Conservation (phyloP, 2,888 invertebrate species). For the Papilio elwesi region DNA sequence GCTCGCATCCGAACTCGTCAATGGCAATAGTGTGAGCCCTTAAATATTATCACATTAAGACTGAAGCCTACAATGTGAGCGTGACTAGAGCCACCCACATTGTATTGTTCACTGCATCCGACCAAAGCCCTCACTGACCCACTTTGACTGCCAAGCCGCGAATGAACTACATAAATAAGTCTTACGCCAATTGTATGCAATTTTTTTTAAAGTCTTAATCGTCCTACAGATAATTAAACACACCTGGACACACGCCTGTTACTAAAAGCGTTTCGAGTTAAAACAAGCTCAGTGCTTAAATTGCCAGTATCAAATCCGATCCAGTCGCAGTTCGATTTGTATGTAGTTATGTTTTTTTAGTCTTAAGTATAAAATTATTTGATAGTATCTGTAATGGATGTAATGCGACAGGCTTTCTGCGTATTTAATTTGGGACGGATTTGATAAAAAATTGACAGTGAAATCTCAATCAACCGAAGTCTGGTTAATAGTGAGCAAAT, state of each 20-base stretch:
- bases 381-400: neutral
- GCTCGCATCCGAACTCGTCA: neutral
- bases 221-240: conserved; percentile 17
- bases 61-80: conserved; percentile 35
- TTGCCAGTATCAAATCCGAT: neutral
- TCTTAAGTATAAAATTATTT: neutral
- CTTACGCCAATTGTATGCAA: conserved; percentile 12
- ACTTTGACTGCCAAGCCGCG: conserved; percentile 17
- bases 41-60: conserved; percentile 32
- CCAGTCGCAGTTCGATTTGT: neutral
- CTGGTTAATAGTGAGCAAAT: neutral
- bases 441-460: neutral
- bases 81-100: conserved; percentile 14
- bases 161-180: conserved; percentile 31
- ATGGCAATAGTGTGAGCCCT: conserved; percentile 6
- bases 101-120: conserved; percentile 18
- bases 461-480: neutral
- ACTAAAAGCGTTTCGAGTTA: neutral
- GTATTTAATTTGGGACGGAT: neutral
- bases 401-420: neutral
- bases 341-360: neutral
- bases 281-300: neutral
- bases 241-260: conserved; percentile 20
- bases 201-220: conserved; percentile 13
- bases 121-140: conserved; percentile 21